Percentiles rank a stretch among this genome's conserved stretches.
Evolutionary conservation across 2,113 vertebrate species (phyloP).

Genomic region (Lepisosteus oculatus): DNA sequence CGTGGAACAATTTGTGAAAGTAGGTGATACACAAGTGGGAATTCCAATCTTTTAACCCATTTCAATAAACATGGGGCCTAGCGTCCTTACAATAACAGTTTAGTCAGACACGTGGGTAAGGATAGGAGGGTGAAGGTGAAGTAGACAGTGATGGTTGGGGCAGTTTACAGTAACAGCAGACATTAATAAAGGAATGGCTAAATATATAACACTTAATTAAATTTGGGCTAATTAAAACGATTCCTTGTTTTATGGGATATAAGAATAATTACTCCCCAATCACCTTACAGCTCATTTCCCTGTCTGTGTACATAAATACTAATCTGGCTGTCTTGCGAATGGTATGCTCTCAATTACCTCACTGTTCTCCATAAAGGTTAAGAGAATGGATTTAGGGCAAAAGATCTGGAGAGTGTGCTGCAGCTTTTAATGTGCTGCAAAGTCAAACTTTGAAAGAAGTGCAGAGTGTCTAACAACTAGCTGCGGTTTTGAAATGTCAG

Average conservation of each 20-base stretch:
- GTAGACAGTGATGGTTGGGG: slow-evolving; percentile 28
- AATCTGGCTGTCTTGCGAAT: slow-evolving; percentile 40
- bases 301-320: slow-evolving; percentile 53
- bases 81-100: neutral
- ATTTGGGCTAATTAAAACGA: slow-evolving; percentile 59
- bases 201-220: slow-evolving; percentile 70
- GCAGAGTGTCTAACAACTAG: neutral
- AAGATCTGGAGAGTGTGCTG: slow-evolving; percentile 38
- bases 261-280: slow-evolving; percentile 61
- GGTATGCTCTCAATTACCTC: slow-evolving; percentile 49
- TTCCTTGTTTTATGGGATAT: slow-evolving; percentile 58
- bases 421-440: slow-evolving; percentile 30
- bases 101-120: too few species aligned
- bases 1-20: neutral
- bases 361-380: slow-evolving; percentile 41
- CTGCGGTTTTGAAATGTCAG: too few species aligned
- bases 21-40: too few species aligned
- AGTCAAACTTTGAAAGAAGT: slow-evolving; percentile 14
- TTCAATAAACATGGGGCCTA: neutral
- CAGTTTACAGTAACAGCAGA: slow-evolving; percentile 47
- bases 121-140: too few species aligned
- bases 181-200: slow-evolving; percentile 56
- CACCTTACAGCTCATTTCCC: slow-evolving; percentile 51
- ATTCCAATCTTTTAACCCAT: neutral
- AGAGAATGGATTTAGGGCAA: slow-evolving; percentile 35